Base-by-base conservation (phyloP, 2,888 invertebrate genomes). In the Proisotoma minuta region DNA sequence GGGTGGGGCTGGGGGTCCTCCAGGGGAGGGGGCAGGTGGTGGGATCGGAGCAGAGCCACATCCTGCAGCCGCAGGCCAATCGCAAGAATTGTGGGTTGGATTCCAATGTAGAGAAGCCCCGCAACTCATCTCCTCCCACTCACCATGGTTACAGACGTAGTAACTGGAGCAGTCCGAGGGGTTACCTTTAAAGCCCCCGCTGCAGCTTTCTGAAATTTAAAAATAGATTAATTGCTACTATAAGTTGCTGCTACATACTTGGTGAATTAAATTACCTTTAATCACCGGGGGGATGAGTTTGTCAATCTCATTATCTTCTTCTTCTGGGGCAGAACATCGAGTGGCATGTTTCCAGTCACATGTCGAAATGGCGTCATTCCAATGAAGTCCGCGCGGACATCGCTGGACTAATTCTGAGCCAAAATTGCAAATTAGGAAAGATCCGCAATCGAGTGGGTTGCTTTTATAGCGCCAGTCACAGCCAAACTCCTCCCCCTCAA, bases 371-470 rank as follows among this genome's bases (percentile, higher is more conserved):
- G 18, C 20, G 2, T 52, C 8, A 49, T 69, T 64, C 62, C 63
- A 69, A 39, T 59, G 50, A 10, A 66, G 43, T 18, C 66, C 66
- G 1, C 27, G 15, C 0, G 66, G 59, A 59, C 66, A 66, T 4
- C 51, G 48, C 18, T 39, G 28, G 1, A 60, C 5, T 1, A 63
- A 22, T 0, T 63, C 15, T 1, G 39, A 26, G 3, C 66, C 63
- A 28, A 51, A 39, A 1, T 56, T 28, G 43, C 66, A 66, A n/a
- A 58, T 56, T 24, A 56, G 63, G 28, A 63, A 66, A 24, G 29
- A 39, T 0, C 39, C 22, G 22, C 63, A 63, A 43, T 66, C 66
- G 5, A 59, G 27, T 8, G 63, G 63, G 48, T 66, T 58, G 1
- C 22, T 47, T 12, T 48, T 27, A 34, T 34, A 63, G 5, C 56